Percentiles rank a stretch among this genome's conserved stretches.
phyloP scores from a whole-genome alignment of 1,140 invertebrate genomes.

The Rhizoglyphus robini region DNA sequence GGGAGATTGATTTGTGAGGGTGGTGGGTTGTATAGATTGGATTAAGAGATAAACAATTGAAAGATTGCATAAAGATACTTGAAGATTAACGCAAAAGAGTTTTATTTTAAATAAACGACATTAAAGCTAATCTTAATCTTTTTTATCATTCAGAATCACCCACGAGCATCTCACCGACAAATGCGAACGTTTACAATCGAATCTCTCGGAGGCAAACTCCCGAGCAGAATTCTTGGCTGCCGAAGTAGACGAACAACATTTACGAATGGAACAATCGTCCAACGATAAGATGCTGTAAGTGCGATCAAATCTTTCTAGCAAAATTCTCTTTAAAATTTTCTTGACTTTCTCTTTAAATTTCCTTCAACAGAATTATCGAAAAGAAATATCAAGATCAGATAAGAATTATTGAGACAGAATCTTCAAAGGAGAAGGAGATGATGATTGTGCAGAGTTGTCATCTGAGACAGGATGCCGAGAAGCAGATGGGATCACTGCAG shows the following conservation, averaged over 20 bases:
- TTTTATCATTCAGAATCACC: slow-evolving; percentile 32
- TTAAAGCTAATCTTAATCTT: too few relatives aligned
- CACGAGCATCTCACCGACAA: slow-evolving; percentile 52
- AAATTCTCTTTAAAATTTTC: neutral
- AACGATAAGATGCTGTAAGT: slow-evolving; percentile 44
- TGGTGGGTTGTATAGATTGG: too few relatives aligned
- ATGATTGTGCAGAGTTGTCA: slow-evolving; percentile 34
- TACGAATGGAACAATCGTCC: slow-evolving; percentile 54
- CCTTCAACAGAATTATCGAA: slow-evolving; percentile 45
- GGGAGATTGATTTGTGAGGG: too few relatives aligned
- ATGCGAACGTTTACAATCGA: slow-evolving; percentile 56
- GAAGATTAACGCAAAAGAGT: too few relatives aligned
- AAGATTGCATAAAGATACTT: too few relatives aligned
- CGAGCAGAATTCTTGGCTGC: slow-evolving; percentile 60
- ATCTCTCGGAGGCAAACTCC: slow-evolving; percentile 63
- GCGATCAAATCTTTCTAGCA: neutral
- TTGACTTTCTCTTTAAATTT: neutral
- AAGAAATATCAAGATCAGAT: slow-evolving; percentile 56
- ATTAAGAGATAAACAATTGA: too few relatives aligned
- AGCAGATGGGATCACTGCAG: slow-evolving; percentile 38
- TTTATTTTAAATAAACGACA: too few relatives aligned
- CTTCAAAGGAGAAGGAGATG: slow-evolving; percentile 53
- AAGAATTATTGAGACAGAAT: slow-evolving; percentile 49
- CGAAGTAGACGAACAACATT: slow-evolving; percentile 77
- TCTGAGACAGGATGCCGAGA: slow-evolving; percentile 24